A percentile compares a stretch with the other conserved stretches of the same genome.
Evolutionary conservation across 2,113 vertebrate species (phyloP).

Genomic region (Nothocercus nigrocapillus): DNA sequence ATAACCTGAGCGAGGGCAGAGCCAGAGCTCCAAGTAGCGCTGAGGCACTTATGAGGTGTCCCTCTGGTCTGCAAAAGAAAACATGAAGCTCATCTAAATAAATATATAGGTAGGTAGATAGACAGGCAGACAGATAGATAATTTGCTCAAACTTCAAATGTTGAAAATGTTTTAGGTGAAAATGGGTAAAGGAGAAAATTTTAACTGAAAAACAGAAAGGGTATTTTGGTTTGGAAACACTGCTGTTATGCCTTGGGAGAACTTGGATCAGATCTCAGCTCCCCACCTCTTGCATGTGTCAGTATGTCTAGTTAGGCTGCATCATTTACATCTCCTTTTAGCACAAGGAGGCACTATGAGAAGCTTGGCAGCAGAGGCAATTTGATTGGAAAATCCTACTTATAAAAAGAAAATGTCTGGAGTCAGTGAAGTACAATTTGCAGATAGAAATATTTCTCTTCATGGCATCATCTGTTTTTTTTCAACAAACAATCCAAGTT

Average conservation of each 20-base stretch:
- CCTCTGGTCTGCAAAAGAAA: not conserved
- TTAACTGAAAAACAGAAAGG: not conserved
- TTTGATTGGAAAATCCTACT: not conserved
- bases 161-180: not conserved
- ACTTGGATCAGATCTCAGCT: not conserved
- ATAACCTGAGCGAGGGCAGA: not conserved
- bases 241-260: not conserved
- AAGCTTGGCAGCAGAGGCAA: not conserved
- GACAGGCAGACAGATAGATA: too few species aligned
- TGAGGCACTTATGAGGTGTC: not conserved
- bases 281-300: not conserved
- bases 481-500: not conserved
- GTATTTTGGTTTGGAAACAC: not conserved
- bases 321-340: not conserved
- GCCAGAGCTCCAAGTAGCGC: not conserved
- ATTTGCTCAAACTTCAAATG: not conserved
- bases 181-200: not conserved
- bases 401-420: not conserved
- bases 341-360: not conserved
- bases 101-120: too few species aligned
- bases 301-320: not conserved
- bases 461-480: not conserved
- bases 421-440: not conserved
- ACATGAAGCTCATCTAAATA: not conserved
- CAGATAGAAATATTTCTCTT: not conserved